Base-by-base conservation (phyloP, 2,113 vertebrate genomes). In the Salvelinus sp. region DNA sequence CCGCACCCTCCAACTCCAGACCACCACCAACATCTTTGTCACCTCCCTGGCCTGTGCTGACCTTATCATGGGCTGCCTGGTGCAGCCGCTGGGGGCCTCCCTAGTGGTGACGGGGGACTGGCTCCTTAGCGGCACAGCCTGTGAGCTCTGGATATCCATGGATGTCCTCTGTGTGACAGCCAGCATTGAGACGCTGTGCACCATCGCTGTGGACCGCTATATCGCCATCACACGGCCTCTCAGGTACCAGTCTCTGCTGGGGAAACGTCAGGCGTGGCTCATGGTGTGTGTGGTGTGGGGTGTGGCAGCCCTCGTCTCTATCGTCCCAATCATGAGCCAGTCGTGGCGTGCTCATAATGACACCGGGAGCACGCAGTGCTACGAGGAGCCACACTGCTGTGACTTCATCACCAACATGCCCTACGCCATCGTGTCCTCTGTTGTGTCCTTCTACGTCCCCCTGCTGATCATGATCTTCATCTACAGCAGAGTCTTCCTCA, bases 161-260 rank as follows among this genome's bases (percentile, higher is more conserved):
- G 95, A 95, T 0, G 94, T 96, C 80, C 89, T 95, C 73, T 95
- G 95, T 44, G 38, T 95, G 63, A 96, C 95, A 0, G 95, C 95
- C 87, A 96, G 94, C 91, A 96, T 96, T 20, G 93, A 95, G 80
- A 96, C 95, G 0, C 86, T 96, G 75, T 96, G 95, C 0, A 91
- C 88, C 71, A 93, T 95, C 38, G 95, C 94, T 0, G 91, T 95
- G 85, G 95, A 96, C 78, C 91, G 95, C 67, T 96, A 95, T 88
- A 74, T 96, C 1, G 95, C 94, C 5, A 70, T 96, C 76, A 94
- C 91, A 0, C 75, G 77, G 0, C 95, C 95, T 0, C 89, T 96
- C 81, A 87, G 92, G 73, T 94, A 95, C 28, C 78, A 92, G 78
- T 80, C 73, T 0, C 82, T 94, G 73, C 81, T 96, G 72, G 93